Conservation (phyloP, 2,888 invertebrate species). For the Allacma fusca region DNA sequence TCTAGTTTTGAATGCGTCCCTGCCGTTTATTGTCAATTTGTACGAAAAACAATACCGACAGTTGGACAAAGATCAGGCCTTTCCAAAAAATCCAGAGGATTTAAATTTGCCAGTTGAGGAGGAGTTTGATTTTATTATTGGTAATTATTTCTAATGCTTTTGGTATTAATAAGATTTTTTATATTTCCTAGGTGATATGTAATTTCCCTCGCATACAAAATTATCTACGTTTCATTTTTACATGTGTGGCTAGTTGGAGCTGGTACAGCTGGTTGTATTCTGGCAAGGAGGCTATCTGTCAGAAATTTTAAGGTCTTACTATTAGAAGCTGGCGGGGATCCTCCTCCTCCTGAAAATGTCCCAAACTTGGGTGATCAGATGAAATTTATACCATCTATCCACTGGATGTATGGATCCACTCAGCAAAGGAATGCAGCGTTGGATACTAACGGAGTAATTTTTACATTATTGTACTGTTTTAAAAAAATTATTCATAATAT, state of each 20-base stretch:
- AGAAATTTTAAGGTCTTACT: conserved; percentile 18
- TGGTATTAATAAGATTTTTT: too few species aligned
- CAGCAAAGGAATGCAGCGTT: not conserved
- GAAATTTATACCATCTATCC: conserved; percentile 16
- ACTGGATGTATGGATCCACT: conserved; percentile 18
- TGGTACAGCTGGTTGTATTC: conserved; percentile 18
- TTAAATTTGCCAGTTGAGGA: conserved; percentile 26
- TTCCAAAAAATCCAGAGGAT: conserved; percentile 13
- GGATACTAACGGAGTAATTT: conserved; percentile 17
- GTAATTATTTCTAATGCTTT: conserved; percentile 17
- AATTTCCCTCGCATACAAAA: too few species aligned
- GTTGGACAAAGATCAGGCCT: conserved; percentile 28
- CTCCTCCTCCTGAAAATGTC: conserved; percentile 8
- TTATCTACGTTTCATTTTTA: not conserved
- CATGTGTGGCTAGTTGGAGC: conserved; percentile 29
- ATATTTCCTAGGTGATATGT: too few species aligned
- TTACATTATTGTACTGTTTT: too few species aligned
- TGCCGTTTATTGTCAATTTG: conserved; percentile 36
- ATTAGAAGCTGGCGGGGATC: conserved; percentile 24
- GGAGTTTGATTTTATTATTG: conserved; percentile 46
- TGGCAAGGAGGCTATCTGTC: conserved; percentile 19
- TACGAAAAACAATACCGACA: conserved; percentile 32
- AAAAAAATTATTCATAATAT: too few species aligned
- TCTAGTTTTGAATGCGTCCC: not conserved
- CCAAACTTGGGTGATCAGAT: not conserved